Conservation (phyloP, 53 echinoderm and acorn worm genomes). For the Zoroaster sp. region DNA sequence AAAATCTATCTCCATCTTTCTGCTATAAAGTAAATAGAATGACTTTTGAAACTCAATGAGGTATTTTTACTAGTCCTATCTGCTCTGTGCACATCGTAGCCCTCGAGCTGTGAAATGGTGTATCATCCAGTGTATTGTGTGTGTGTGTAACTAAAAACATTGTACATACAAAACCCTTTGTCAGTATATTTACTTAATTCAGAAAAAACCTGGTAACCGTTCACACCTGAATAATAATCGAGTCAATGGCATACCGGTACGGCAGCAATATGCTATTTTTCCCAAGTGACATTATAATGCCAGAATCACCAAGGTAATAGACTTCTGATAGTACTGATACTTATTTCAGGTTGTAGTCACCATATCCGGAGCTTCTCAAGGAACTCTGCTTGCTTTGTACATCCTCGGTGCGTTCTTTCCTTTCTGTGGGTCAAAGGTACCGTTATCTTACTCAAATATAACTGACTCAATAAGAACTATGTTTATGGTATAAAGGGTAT, state of each 20-base stretch:
- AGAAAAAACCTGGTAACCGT: not conserved
- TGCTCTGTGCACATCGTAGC: too few species aligned
- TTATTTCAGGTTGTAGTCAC: constrained; percentile 9
- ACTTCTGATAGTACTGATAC: not conserved
- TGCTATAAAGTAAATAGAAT: too few species aligned
- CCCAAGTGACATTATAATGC: not conserved
- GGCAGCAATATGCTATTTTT: not conserved
- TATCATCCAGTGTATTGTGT: too few species aligned
- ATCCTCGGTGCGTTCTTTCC: constrained; percentile 12
- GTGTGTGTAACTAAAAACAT: too few species aligned
- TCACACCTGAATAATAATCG: not conserved
- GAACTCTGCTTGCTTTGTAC: constrained; percentile 10
- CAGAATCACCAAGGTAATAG: not conserved
- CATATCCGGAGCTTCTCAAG: constrained; percentile 2
- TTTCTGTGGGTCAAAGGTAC: constrained; percentile 25
- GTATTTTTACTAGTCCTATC: too few species aligned
- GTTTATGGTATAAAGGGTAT: too few species aligned
- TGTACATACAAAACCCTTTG: not conserved
- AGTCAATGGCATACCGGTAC: too few species aligned
- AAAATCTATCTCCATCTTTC: too few species aligned
- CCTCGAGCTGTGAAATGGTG: too few species aligned
- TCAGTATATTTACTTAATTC: not conserved
- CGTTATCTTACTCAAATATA: too few species aligned
- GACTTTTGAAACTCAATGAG: too few species aligned
- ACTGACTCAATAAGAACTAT: too few species aligned